phyloP scores from a whole-genome alignment of 1,140 invertebrate species.

The Psix sp. region DNA sequence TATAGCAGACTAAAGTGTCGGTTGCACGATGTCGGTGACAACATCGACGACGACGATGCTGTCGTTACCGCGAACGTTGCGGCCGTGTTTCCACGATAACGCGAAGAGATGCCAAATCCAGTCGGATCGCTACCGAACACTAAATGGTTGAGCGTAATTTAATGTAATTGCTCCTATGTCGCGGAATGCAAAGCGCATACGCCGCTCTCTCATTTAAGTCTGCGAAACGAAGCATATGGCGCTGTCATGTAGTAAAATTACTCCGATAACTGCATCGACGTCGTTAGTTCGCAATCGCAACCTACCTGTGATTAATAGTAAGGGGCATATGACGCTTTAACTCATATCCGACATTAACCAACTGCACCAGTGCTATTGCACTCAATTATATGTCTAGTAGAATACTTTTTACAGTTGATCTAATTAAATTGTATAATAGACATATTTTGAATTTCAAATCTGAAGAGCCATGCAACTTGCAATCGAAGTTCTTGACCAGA shows the following conservation, averaged over 20 bases:
- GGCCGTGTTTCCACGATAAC: constrained; percentile 54
- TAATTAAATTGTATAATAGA: no score
- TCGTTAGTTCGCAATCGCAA: constrained; percentile 50
- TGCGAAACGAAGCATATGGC: constrained; percentile 54
- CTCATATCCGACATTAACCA: constrained; percentile 50
- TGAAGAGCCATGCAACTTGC: no score
- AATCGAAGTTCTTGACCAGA: no score
- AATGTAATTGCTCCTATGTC: constrained; percentile 58
- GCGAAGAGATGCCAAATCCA: constrained; percentile 58
- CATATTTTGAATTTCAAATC: no score
- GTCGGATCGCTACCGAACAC: constrained; percentile 51
- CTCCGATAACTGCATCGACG: constrained; percentile 50
- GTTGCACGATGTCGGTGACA: constrained; percentile 51
- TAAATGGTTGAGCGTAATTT: constrained; percentile 58
- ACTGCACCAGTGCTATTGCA: neutral
- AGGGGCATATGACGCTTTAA: constrained; percentile 47
- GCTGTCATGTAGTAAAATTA: constrained; percentile 53
- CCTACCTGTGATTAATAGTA: constrained; percentile 46
- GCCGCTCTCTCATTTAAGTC: constrained; percentile 46
- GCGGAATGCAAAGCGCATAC: constrained; percentile 54
- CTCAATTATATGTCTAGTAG: no score
- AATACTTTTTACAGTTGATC: no score
- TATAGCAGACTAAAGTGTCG: constrained; percentile 61
- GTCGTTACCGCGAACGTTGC: constrained; percentile 55
- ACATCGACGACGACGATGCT: constrained; percentile 52